Conservation (phyloP, 64 coral and sea anemone species). For the Dendronephthya gigantea region DNA sequence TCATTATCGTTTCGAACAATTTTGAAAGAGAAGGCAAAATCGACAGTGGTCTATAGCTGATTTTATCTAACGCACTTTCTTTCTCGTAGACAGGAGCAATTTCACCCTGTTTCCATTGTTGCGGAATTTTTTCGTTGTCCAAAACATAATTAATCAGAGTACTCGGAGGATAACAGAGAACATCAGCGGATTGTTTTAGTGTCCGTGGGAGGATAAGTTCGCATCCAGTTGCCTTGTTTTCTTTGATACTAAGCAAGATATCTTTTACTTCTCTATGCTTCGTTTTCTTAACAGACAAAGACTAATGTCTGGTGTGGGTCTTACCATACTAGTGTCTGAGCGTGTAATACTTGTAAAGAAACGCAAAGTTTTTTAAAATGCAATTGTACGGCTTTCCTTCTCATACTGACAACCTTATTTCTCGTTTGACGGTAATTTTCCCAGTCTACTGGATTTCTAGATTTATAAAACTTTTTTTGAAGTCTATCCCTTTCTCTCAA, state of each 20-base stretch:
- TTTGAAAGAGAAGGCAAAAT: background rate
- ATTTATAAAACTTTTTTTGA: slow-evolving; percentile 39
- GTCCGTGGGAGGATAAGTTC: background rate
- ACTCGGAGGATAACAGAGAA: background rate
- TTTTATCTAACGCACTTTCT: slow-evolving; percentile 1
- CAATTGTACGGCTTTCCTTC: slow-evolving; percentile 2
- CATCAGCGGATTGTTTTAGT: background rate
- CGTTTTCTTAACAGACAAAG: background rate
- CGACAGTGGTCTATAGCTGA: background rate
- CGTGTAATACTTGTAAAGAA: slow-evolving; percentile 17
- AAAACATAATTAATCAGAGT: background rate
- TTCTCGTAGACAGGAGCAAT: slow-evolving; percentile 37
- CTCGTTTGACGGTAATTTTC: slow-evolving; percentile 36
- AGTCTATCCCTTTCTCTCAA: too few relatives aligned
- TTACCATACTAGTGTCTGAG: background rate
- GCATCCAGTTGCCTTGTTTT: background rate
- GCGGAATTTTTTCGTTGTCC: background rate
- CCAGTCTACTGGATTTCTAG: slow-evolving; percentile 29
- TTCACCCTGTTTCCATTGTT: slow-evolving; percentile 49
- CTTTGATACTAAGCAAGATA: background rate
- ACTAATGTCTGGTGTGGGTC: background rate
- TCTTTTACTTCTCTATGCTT: slow-evolving; percentile 11
- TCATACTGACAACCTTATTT: slow-evolving; percentile 30
- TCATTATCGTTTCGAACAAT: background rate
- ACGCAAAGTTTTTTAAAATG: slow-evolving; percentile 15